These are phyloP conservation scores for Daktulosphaira vitifoliae DNA, from an alignment of 1,140 invertebrate genomes.

Conservation along the genomic window DNA sequence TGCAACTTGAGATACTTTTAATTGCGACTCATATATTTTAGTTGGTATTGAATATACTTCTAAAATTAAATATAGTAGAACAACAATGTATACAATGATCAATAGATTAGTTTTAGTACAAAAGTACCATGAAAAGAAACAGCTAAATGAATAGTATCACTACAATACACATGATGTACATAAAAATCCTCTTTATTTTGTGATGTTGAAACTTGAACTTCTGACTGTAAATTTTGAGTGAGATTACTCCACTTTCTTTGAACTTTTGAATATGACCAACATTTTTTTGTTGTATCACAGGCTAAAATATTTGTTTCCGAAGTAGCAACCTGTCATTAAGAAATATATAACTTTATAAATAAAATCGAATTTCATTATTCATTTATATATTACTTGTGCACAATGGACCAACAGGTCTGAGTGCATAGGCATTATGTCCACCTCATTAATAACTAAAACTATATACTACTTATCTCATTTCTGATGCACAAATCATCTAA, in stretches of 20 bases:
- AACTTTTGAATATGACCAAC: slow-evolving; percentile 25
- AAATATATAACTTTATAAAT: no score
- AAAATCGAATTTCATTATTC: no score
- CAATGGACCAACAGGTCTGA: no score
- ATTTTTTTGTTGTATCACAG: background rate
- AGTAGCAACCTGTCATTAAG: slow-evolving; percentile 14
- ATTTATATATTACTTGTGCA: no score
- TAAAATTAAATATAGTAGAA: background rate
- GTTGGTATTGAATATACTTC: slow-evolving; percentile 29
- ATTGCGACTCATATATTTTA: slow-evolving; percentile 20
- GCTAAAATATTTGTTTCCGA: slow-evolving; percentile 21
- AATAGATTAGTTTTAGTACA: background rate
- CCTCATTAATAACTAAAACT: no score
- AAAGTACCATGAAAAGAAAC: slow-evolving; percentile 23
- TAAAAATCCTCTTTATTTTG: background rate
- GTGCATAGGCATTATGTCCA: no score
- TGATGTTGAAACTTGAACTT: background rate
- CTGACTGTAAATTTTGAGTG: background rate
- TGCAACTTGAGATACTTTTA: slow-evolving; percentile 48
- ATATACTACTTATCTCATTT: no score
- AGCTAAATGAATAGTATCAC: slow-evolving; percentile 29
- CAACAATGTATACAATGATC: background rate
- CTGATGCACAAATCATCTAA: no score
- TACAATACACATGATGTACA: slow-evolving; percentile 11
- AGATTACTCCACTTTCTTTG: slow-evolving; percentile 20